These are phyloP conservation scores for Taeniopygia guttata DNA, from an alignment of 2,797 vertebrate species.

Conservation along the genomic window DNA sequence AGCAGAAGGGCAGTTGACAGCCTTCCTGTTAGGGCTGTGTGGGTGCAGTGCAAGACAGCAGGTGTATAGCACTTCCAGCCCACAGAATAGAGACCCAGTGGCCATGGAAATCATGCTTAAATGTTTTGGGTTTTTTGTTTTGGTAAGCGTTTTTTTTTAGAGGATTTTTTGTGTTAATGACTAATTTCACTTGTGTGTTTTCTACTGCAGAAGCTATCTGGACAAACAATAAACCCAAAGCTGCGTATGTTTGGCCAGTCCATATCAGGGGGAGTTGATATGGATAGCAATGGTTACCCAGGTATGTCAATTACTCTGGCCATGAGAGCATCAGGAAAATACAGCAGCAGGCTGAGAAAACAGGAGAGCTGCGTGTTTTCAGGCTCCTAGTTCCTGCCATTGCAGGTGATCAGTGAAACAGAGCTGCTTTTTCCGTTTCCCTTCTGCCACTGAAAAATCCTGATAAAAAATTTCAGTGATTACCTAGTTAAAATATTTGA, in stretches of 20 bases:
- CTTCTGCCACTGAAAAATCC: background rate
- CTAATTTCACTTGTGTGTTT: background rate
- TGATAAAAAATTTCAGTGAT: background rate
- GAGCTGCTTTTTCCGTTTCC: background rate
- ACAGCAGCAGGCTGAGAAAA: background rate
- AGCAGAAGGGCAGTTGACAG: background rate
- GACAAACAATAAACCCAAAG: conserved; percentile 81
- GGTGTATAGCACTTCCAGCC: background rate
- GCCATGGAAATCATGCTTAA: background rate
- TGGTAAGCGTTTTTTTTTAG: background rate
- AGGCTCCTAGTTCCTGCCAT: background rate
- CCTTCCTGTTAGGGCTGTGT: background rate
- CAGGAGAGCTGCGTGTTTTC: background rate
- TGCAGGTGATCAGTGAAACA: background rate
- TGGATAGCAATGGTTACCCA: conserved; percentile 95
- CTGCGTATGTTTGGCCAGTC: conserved; percentile 98
- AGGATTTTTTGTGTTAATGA: background rate
- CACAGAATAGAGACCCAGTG: background rate
- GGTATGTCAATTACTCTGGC: conserved; percentile 72
- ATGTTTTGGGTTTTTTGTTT: background rate
- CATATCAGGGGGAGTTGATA: conserved; percentile 93
- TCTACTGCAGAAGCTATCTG: conserved; percentile 86
- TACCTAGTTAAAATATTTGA: background rate
- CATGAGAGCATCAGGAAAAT: background rate
- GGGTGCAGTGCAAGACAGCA: background rate